These are phyloP conservation scores for Dipodomys stephensi DNA, from an alignment of 2,113 vertebrate species.

Conservation along the genomic window DNA sequence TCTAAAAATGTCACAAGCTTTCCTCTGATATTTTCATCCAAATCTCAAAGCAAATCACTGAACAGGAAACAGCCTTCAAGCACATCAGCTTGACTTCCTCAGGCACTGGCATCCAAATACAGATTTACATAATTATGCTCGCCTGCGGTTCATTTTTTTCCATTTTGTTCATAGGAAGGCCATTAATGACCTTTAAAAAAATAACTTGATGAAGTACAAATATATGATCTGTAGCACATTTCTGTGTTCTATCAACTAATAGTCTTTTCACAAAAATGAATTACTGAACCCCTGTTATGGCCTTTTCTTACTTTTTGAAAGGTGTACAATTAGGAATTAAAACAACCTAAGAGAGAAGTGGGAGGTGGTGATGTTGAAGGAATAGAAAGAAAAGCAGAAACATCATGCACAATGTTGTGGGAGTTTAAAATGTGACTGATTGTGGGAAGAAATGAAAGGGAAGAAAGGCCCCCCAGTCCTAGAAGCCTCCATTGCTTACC, in stretches of 20 bases:
- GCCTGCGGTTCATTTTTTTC: conserved; percentile 39
- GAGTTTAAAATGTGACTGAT: neutral
- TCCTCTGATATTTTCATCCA: conserved; percentile 67
- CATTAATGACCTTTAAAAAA: conserved; percentile 62
- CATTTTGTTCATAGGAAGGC: conserved; percentile 34
- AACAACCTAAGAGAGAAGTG: neutral
- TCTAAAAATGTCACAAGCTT: conserved; percentile 64
- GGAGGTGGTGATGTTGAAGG: neutral
- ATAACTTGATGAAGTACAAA: conserved; percentile 48
- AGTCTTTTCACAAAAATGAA: conserved; percentile 25
- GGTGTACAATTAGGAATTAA: neutral
- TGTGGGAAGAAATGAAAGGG: neutral
- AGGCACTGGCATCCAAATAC: conserved; percentile 51
- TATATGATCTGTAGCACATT: conserved; percentile 22
- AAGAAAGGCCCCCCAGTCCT: neutral
- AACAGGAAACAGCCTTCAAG: conserved; percentile 65
- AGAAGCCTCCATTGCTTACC: neutral
- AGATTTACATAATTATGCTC: conserved; percentile 66
- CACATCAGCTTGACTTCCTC: conserved; percentile 47
- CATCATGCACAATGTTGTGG: no score
- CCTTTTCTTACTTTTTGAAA: conserved; percentile 12
- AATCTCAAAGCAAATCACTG: conserved; percentile 67
- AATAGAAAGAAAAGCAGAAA: neutral
- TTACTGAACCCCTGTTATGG: neutral
- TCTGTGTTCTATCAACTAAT: neutral